Percentiles rank a stretch among this genome's conserved stretches.
phyloP scores from a whole-genome alignment of 2,888 invertebrate species.

The Scelioninae gen. 2 region DNA sequence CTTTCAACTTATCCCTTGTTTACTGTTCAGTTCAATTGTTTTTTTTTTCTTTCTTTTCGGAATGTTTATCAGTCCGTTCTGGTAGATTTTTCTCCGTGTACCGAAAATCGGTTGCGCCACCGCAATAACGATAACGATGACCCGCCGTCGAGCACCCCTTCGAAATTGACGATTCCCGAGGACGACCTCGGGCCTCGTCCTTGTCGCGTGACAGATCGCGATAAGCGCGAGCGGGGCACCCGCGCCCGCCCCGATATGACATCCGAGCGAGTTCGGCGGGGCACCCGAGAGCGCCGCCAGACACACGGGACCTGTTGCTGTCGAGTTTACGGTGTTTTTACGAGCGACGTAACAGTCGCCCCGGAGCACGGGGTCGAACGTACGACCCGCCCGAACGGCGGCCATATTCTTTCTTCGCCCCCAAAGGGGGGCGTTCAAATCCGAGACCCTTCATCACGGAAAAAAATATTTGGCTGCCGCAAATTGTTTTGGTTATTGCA shows the following conservation, averaged over 20 bases:
- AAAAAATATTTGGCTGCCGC: too few relatives aligned
- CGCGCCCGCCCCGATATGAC: slow-evolving; percentile 68
- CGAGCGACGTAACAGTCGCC: slow-evolving; percentile 74
- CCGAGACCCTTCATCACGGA: slow-evolving; percentile 23
- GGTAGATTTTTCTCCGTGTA: too few relatives aligned
- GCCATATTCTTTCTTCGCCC: slow-evolving; percentile 54
- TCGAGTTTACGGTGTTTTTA: slow-evolving; percentile 76
- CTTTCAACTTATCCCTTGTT: too few relatives aligned
- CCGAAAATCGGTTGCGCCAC: too few relatives aligned
- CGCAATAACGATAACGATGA: too few relatives aligned
- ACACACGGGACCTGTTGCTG: slow-evolving; percentile 75
- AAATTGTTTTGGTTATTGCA: too few relatives aligned
- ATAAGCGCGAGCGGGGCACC: slow-evolving; percentile 57
- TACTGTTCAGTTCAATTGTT: too few relatives aligned
- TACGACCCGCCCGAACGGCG: slow-evolving; percentile 46
- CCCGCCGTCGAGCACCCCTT: too few relatives aligned
- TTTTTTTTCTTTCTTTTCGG: too few relatives aligned
- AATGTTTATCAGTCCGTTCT: too few relatives aligned
- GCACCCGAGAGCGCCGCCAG: slow-evolving; percentile 62
- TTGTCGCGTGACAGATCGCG: slow-evolving; percentile 55
- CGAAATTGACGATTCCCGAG: too few relatives aligned
- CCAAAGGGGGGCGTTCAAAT: slow-evolving; percentile 48
- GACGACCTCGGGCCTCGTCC: too few relatives aligned
- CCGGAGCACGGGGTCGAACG: slow-evolving; percentile 70
- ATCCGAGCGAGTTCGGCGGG: slow-evolving; percentile 64